These are phyloP conservation scores for Biston stratarius DNA, from an alignment of 2,888 invertebrate species.

Conservation along the genomic window DNA sequence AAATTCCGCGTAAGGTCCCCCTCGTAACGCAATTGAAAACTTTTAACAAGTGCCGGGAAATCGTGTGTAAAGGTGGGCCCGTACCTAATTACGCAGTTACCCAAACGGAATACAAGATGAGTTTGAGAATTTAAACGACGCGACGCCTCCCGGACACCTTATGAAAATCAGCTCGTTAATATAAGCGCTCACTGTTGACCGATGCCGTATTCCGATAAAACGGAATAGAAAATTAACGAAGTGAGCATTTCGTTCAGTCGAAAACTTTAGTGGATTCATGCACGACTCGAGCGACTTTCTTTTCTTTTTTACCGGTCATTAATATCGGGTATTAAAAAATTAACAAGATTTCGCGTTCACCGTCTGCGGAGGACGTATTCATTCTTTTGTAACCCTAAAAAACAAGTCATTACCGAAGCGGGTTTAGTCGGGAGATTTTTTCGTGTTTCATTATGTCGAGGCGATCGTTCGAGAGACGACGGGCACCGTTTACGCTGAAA, in stretches of 20 bases:
- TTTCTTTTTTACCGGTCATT: slow-evolving; percentile 68
- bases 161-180: slow-evolving; percentile 78
- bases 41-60: slow-evolving; percentile 86
- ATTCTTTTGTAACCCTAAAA: slow-evolving; percentile 84
- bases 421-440: slow-evolving; percentile 80
- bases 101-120: slow-evolving; percentile 79
- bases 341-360: slow-evolving; percentile 73
- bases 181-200: slow-evolving; percentile 66
- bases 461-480: slow-evolving; percentile 75
- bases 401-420: slow-evolving; percentile 85
- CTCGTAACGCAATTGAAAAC: slow-evolving; percentile 86
- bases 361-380: slow-evolving; percentile 83
- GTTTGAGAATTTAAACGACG: slow-evolving; percentile 75
- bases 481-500: slow-evolving; percentile 79
- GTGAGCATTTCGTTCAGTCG: slow-evolving; percentile 43
- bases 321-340: slow-evolving; percentile 77
- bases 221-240: slow-evolving; percentile 56
- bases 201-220: slow-evolving; percentile 50
- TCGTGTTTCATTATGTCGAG: slow-evolving; percentile 78
- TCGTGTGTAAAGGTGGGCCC: slow-evolving; percentile 84
- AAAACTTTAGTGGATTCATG: slow-evolving; percentile 56
- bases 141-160: slow-evolving; percentile 47
- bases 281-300: slow-evolving; percentile 56
- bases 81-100: slow-evolving; percentile 77
- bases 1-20: slow-evolving; percentile 81